These are phyloP conservation scores for Synanthedon andrenaeformis DNA, from an alignment of 2,888 invertebrate genomes.

Conservation along the genomic window DNA sequence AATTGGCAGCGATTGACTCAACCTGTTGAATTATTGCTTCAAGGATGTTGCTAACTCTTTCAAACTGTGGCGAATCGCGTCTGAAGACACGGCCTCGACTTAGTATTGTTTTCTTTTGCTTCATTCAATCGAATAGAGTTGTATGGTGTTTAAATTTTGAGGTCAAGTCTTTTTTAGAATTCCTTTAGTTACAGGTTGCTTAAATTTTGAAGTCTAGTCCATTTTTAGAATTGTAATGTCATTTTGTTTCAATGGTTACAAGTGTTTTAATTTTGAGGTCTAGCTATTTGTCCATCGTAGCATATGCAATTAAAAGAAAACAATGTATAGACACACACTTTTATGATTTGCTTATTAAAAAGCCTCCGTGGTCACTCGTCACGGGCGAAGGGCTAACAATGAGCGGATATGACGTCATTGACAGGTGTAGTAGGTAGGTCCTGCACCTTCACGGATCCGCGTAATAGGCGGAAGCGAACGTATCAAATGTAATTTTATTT, in stretches of 20 bases:
- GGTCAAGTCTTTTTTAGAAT: too few species aligned
- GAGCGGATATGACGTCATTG: slow-evolving; percentile 33
- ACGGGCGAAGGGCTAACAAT: slow-evolving; percentile 16
- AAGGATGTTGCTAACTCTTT: background rate
- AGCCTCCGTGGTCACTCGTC: background rate
- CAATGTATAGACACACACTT: too few species aligned
- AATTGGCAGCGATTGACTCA: too few species aligned
- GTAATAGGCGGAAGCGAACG: background rate
- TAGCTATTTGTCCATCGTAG: too few species aligned
- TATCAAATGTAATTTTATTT: too few species aligned
- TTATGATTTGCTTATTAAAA: too few species aligned
- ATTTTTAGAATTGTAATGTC: too few species aligned
- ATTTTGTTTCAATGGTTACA: too few species aligned
- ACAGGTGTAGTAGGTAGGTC: slow-evolving; percentile 21
- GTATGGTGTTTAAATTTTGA: background rate
- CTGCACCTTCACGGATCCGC: background rate
- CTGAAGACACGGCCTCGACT: background rate
- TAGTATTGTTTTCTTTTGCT: background rate
- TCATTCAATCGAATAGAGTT: background rate
- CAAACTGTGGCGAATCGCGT: background rate
- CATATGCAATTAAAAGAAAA: too few species aligned
- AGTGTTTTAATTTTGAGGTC: too few species aligned
- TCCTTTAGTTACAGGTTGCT: too few species aligned
- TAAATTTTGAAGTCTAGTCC: too few species aligned
- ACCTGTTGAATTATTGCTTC: background rate